Evolutionary conservation across 2,888 invertebrate species (phyloP), one percentile per base, ranked within the genome.

Genomic region (Allophyes oxyacanthae): DNA sequence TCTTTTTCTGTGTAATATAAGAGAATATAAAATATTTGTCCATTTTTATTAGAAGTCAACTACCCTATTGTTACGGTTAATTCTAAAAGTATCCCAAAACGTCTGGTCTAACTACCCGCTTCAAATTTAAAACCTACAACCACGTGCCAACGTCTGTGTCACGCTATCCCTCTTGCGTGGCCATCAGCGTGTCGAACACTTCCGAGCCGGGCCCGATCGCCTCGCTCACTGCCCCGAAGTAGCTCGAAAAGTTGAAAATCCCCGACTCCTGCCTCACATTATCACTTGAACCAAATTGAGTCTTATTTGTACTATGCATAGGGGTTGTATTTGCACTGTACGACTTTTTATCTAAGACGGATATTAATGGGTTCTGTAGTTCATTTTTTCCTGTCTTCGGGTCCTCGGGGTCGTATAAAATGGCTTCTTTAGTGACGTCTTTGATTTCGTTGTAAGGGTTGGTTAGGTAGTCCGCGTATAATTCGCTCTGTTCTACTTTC

Each of bases 241-340:
- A 96, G 78, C 95, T 96, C 0, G 96, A 93, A 71, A 96, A 96
- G 69, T 95, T 95, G 74, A 95, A 96, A 58, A 95, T 90, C 72
- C 91, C 87, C 1, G 91, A 90, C 20, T 91, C 90, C 30, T 85
- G 83, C 32, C 87, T 80, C 0, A 92, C 78, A 56, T 94, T 93
- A 54, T 94, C 94, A 9, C 85, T 90, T 7, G 94, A 94, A 1
- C 89, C 88, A 53, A 94, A 94, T 61, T 92, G 92, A 65, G 89
- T 78, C 48, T 86, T 91, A 81, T 86, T 87, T 14, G 32, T 53
- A 46, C 78, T 85, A 34, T 89, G 94, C 87, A 89, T 85, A 51
- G 94, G 94, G 5, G 93, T 94, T 10, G 89, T 74, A 63, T 91
- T 90, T 28, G 88, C 90, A 63, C 94, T 92, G 53, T 85, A 85